Base-by-base conservation (phyloP, 92 coral and sea anemone genomes). In the Chrysogorgia sp. region DNA sequence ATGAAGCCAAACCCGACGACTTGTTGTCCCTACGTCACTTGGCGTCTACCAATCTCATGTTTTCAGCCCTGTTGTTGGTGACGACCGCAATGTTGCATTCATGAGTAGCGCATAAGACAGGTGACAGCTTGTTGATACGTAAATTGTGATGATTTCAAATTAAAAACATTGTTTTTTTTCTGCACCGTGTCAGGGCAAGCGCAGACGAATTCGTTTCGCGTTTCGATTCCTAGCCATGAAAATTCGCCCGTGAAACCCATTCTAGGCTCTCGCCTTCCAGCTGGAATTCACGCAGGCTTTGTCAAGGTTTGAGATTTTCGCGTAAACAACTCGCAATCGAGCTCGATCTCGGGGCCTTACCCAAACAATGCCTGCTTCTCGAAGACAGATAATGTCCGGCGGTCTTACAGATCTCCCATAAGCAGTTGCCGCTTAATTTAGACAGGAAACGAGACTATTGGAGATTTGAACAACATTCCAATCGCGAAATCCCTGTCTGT, bases 51-150 rank as follows among this genome's bases (percentile, higher is more conserved):
- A 69, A 69, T 69, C 59, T 69, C 52, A 25, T 3, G 33, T 10
- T 0, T 15, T 31, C 20, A 10, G 34, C 20, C 12, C 25, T 34
- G 34, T 59, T 19, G 58, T 67, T 33, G 19, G 28, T 41, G 74
- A 34, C 74, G 47, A 67, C 40, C 26, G 55, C 43, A 37, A 37
- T 12, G 26, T 67, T 40, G 15, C 59, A 45, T 24, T 0, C 6
- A 37, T 65, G 72, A 65, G 72, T 41, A 32, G 31, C 21, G 52
- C 6, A 47, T 67, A 17, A 34, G 76, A 48, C 76, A 69, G 61
- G 76, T 69, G 76, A 69, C 76, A 45, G 50, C 59, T 69, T 69
- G 76, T 47, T 69, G 76, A 69, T 67, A 53, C 30, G 26, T 69
- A 69, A 37, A 33, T 69, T 21, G 59, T 69, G 76, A 69, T 45